Percentiles rank a stretch among this genome's conserved stretches.
phyloP scores from a whole-genome alignment of 2,888 invertebrate genomes.

The Ectobius pallidus region DNA sequence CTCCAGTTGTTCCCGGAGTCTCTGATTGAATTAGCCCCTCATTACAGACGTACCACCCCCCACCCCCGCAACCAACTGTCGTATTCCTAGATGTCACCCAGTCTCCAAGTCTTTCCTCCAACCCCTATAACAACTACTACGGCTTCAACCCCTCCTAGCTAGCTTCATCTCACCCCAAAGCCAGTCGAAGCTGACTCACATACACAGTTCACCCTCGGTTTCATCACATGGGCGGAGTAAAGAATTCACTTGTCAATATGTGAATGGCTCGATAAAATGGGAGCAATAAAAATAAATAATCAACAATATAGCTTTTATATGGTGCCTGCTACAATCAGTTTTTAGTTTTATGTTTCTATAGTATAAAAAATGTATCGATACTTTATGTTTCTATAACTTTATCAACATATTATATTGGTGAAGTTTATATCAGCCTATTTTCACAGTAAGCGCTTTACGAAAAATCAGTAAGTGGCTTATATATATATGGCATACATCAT shows the following conservation, averaged over 20 bases:
- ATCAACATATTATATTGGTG: too few relatives aligned
- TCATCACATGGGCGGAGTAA: neutral
- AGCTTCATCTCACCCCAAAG: constrained; percentile 16
- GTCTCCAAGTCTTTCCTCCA: constrained; percentile 23
- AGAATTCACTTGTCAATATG: neutral
- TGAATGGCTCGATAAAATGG: neutral
- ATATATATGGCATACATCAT: too few relatives aligned
- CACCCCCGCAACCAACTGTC: constrained; percentile 32
- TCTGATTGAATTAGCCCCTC: constrained; percentile 45
- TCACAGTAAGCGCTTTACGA: too few relatives aligned
- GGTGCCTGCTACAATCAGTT: too few relatives aligned
- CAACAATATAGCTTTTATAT: too few relatives aligned
- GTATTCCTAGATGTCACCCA: constrained; percentile 23
- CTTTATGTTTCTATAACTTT: too few relatives aligned
- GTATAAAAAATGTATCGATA: too few relatives aligned
- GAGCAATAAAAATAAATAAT: too few relatives aligned
- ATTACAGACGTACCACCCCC: constrained; percentile 41
- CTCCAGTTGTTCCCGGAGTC: constrained; percentile 33
- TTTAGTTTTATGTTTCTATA: too few relatives aligned
- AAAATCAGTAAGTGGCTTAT: too few relatives aligned
- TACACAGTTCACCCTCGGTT: constrained; percentile 3
- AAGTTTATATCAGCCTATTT: too few relatives aligned
- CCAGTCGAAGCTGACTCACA: constrained; percentile 6
- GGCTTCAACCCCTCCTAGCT: constrained; percentile 2
- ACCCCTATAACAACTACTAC: constrained; percentile 15